Base-by-base conservation (phyloP, 2,888 invertebrate species). In the Tipula lateralis region DNA sequence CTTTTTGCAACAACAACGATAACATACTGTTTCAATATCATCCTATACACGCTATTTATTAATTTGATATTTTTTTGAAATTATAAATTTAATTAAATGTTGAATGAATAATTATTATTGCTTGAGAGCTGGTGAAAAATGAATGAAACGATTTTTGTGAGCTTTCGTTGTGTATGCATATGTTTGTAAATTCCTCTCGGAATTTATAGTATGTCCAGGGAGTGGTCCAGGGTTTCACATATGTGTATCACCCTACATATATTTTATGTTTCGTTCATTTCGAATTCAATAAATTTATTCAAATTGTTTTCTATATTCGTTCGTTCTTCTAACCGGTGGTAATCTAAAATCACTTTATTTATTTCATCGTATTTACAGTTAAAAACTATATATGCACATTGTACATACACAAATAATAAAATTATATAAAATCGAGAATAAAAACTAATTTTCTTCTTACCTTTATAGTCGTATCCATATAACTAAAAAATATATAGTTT, bases 361-460 rank as follows among this genome's bases (percentile, higher is more conserved):
- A 66, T 66, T 66, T 66, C 66, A 66, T 66, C 66, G 66, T 66
- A 66, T 66, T 66, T 66, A 66, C 66, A 66, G 66, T 24, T 66
- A 24, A 66, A 66, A 66, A 66, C 66, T 66, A 66, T 66, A 66
- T 24, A 66, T n/a, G n/a, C n/a, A n/a, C n/a, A n/a, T n/a, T n/a
- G n/a, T n/a, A 66, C 66, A 24, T 24, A 24, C 24, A 66, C 66
- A 66, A 66, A 66, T 66, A 66, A 19, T 66, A 66, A 66, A 66
- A 66, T 66, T 66, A 66, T 66, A 66, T 66, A 66, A 66, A 66
- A 66, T 24, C 66, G 66, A 66, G 66, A 66, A 66, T 24, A 66
- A 66, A 66, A 66, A 66, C 66, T 66, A 24, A 66, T 66, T 66
- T 66, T 66, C 66, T 24, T 66, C 66, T 66, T 66, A 66, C 66